phyloP scores from a whole-genome alignment of 2,113 vertebrate species.

The Macaca nemestrina region DNA sequence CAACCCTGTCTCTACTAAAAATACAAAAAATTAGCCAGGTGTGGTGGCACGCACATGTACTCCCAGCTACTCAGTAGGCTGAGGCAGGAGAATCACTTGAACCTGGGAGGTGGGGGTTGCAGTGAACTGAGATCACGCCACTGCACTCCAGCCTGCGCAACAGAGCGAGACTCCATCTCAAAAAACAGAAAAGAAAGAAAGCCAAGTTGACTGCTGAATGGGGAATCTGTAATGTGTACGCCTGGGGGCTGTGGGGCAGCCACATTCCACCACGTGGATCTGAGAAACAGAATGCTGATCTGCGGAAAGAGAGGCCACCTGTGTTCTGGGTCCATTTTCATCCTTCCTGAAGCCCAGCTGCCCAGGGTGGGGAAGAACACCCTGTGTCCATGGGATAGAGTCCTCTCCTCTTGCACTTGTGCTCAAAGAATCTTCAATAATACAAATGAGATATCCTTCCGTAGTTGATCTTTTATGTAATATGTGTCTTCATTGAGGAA shows the following conservation, averaged over 20 bases:
- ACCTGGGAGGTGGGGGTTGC: no score
- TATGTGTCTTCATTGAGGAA: not conserved
- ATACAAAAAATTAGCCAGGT: no score
- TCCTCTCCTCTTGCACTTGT: not conserved
- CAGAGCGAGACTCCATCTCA: no score
- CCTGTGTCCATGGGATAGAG: not conserved
- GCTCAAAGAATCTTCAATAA: not conserved
- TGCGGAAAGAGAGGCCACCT: not conserved
- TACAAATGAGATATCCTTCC: not conserved
- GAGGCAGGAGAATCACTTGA: no score
- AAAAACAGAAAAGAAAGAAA: not conserved
- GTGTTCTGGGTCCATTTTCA: not conserved
- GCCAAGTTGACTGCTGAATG: not conserved
- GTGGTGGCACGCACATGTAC: no score
- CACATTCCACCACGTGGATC: no score
- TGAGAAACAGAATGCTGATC: not conserved
- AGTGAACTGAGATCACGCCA: no score
- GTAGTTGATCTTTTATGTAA: not conserved
- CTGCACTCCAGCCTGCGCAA: no score
- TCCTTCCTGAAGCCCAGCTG: not conserved
- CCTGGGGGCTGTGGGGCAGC: not conserved
- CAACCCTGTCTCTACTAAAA: not conserved
- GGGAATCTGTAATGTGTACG: not conserved
- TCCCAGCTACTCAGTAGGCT: no score
- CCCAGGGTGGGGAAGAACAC: not conserved